phyloP scores from a whole-genome alignment of 2,113 vertebrate species.

The Chunga burmeisteri region DNA sequence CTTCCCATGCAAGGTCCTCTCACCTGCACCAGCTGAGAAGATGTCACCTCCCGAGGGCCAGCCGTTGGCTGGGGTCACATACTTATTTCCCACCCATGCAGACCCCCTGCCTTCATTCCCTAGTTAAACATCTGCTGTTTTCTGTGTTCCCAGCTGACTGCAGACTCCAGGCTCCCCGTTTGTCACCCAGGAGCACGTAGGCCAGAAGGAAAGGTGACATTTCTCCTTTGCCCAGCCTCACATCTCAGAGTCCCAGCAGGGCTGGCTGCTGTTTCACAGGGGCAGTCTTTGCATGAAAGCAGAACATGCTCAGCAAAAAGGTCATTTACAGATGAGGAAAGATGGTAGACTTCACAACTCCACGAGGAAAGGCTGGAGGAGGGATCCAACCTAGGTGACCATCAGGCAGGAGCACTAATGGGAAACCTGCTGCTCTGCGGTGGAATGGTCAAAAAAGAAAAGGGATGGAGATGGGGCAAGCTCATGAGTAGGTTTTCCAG shows the following conservation, averaged over 20 bases:
- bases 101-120: neutral
- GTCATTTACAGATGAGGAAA: neutral
- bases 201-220: neutral
- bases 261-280: neutral
- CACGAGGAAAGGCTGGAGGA: neutral
- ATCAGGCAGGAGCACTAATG: neutral
- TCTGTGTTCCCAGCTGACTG: neutral
- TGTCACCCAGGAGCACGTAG: neutral
- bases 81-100: neutral
- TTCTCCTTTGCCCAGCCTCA: neutral
- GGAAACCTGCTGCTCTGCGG: neutral
- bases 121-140: neutral
- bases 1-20: neutral
- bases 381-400: neutral
- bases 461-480: neutral
- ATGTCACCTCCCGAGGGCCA: neutral
- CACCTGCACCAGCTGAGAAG: neutral
- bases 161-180: accelerated
- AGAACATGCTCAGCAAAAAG: neutral
- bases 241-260: neutral
- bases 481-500: accelerated
- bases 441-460: neutral
- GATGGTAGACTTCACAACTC: neutral
- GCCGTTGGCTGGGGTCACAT: neutral
- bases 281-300: neutral